Evolutionary conservation across 2,797 vertebrate species (phyloP).

Genomic region (Atherinosoma microstoma): DNA sequence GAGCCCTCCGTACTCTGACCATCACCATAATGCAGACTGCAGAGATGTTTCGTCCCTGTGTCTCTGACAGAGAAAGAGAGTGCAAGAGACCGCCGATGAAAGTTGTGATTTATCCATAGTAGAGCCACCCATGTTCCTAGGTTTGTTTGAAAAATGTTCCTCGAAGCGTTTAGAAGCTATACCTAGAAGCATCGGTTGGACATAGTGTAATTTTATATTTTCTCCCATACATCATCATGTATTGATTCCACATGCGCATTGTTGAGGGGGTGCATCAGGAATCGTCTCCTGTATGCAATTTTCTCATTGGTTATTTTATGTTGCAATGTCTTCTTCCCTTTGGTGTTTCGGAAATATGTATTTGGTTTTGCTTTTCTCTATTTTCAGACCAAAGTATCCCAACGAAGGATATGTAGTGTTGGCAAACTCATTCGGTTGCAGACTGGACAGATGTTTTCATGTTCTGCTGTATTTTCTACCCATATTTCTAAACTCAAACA

Average conservation of each 20-base stretch:
- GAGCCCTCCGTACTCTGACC: not conserved
- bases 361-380: not conserved
- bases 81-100: not conserved
- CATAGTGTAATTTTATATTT: not conserved
- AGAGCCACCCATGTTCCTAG: not conserved
- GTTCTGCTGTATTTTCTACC: not conserved
- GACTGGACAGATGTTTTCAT: not conserved
- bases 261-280: not conserved
- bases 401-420: not conserved
- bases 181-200: not conserved
- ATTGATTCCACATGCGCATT: not conserved
- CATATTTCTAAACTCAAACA: too few relatives aligned
- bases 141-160: not conserved
- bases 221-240: not conserved
- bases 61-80: not conserved
- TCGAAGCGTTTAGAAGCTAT: not conserved
- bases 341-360: not conserved
- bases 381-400: not conserved
- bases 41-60: conserved; percentile 5
- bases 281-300: not conserved
- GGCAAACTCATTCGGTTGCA: too few relatives aligned
- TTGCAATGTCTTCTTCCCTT: not conserved
- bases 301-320: not conserved
- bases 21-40: conserved; percentile 5
- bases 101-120: too few relatives aligned